phyloP scores from a whole-genome alignment of 2,888 invertebrate species.

The Catocala fraxini region DNA sequence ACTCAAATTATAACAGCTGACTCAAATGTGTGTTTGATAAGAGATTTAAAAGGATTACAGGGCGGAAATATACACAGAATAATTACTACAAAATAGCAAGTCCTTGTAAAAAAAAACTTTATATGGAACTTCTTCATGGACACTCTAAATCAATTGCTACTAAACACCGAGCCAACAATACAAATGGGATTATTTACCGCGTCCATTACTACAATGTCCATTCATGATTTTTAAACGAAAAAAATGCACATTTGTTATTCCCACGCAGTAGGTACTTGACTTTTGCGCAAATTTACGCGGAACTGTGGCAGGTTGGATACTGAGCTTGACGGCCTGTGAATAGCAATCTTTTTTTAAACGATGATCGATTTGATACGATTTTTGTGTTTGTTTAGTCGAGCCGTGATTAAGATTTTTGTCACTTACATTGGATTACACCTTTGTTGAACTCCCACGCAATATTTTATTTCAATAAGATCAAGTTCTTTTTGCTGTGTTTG shows the following conservation, averaged over 20 bases:
- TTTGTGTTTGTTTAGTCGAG: constrained; percentile 77
- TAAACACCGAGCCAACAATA: constrained; percentile 69
- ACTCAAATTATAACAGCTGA: too few species aligned
- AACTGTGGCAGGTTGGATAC: constrained; percentile 60
- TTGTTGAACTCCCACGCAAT: constrained; percentile 72
- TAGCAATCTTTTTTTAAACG: constrained; percentile 61
- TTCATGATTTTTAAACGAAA: constrained; percentile 68
- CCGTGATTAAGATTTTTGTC: constrained; percentile 54
- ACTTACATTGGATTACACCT: constrained; percentile 53
- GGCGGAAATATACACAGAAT: too few species aligned
- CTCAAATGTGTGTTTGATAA: too few species aligned
- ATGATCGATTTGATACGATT: constrained; percentile 82
- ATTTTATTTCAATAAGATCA: constrained; percentile 19
- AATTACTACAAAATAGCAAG: too few species aligned
- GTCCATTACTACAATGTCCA: constrained; percentile 79
- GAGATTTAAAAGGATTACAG: too few species aligned
- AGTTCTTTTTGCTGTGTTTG: too few species aligned
- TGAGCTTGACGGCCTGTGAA: constrained; percentile 56
- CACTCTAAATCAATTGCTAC: constrained; percentile 58
- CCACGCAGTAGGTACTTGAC: constrained; percentile 64
- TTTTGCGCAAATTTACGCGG: constrained; percentile 69
- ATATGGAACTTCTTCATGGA: constrained; percentile 32
- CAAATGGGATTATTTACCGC: constrained; percentile 81
- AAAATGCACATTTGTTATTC: constrained; percentile 65
- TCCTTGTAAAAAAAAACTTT: too few species aligned